Base-by-base conservation (phyloP, 2,113 vertebrate genomes). In the Sinocyclocheilus anshuiensis region DNA sequence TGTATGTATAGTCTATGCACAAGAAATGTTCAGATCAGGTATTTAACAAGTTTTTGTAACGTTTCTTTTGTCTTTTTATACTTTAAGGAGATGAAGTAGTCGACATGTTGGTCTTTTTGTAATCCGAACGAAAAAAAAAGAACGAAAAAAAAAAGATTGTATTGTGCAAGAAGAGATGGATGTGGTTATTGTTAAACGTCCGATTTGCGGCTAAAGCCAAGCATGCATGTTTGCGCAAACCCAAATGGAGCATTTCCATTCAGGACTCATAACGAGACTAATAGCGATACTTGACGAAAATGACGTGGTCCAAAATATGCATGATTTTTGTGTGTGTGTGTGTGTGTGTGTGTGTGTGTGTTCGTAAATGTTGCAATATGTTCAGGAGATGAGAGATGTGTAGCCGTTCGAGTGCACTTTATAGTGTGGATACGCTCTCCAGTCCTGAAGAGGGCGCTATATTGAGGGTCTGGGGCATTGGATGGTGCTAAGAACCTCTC, bases 361-460 rank as follows among this genome's bases (percentile, higher is more conserved):
- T 90, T 76, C 81, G 67, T 87, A 59, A n/a, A 11, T 33, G 55
- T 80, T 80, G 33, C 57, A 63, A 80, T 61, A 63, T 81, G 78
- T 81, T 65, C 13, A 78, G 81, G 63, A 78, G 87, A 85, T 63
- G 55, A 83, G 75, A 85, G 84, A 83, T 84, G 85, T 88, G 85
- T 77, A 90, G 88, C 0, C 0, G 84, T 89, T 90, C 83, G 86
- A 88, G 88, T 88, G 94, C 93, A 94, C 94, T 95, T 95, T 94
- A 90, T 82, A 50, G 84, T 91, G 89, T 90, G 82, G 91, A 90
- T 89, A 87, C 90, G 89, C 89, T 92, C 71, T 36, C 86, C 45
- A 85, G 84, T 79, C 91, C 89, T 89, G 86, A 84, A 86, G 77
- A 53, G 77, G 79, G 55, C 59, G 39, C 75, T 53, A 12, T 65